A percentile compares a stretch with the other conserved stretches of the same genome.
These are phyloP conservation scores for Petrocephalus zakoni DNA, from an alignment of 2,113 vertebrate species.

Conservation along the genomic window DNA sequence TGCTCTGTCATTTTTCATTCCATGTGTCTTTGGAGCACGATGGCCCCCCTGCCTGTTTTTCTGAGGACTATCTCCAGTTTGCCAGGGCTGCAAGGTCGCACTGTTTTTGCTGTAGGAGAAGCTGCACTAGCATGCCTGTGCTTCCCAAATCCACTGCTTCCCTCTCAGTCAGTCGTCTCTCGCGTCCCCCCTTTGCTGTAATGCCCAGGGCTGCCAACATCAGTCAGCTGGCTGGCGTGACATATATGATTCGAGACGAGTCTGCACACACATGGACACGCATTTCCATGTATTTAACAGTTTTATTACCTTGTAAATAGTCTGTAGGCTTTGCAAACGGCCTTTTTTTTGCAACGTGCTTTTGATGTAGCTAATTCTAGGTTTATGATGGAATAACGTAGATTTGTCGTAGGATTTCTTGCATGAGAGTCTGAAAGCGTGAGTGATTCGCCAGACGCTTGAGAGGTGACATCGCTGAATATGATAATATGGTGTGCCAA, in stretches of 20 bases:
- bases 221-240: neutral
- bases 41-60: neutral
- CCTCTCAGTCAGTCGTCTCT: neutral
- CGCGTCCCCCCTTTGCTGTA: neutral
- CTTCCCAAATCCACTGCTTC: neutral
- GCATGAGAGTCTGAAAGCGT: neutral
- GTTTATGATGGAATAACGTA: neutral
- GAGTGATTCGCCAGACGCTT: neutral
- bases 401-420: neutral
- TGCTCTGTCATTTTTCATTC: too few relatives aligned
- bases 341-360: too few relatives aligned
- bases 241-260: neutral
- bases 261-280: neutral
- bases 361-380: neutral
- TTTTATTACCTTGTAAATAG: neutral
- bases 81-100: neutral
- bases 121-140: neutral
- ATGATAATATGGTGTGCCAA: neutral
- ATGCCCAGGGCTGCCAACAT: neutral
- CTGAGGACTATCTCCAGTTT: neutral
- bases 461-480: neutral
- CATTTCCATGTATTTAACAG: neutral
- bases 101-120: neutral
- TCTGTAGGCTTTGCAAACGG: neutral
- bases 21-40: neutral